A percentile compares a stretch with the other conserved stretches of the same genome.
Conservation (phyloP, 2,888 invertebrate genomes). For the Disparrhopalites patrizii region DNA sequence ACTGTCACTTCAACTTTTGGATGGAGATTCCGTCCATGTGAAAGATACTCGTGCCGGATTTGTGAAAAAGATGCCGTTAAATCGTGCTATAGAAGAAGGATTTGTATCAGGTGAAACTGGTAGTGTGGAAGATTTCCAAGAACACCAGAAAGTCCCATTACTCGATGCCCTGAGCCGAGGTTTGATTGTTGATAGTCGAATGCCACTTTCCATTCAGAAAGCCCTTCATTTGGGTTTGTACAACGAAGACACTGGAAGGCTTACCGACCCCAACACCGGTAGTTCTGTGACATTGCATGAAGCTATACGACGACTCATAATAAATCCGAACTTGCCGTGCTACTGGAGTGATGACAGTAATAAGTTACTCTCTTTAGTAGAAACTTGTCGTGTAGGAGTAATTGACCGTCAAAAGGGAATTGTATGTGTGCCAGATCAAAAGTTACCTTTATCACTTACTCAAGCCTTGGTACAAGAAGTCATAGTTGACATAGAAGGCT, state of each 20-base stretch:
- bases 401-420: conserved; percentile 71
- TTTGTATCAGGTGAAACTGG: conserved; percentile 64
- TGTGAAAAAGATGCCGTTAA: conserved; percentile 71
- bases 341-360: conserved; percentile 70
- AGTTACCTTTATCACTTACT: conserved; percentile 57
- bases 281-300: conserved; percentile 77
- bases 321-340: conserved; percentile 72
- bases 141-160: conserved; percentile 61
- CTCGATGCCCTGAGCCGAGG: conserved; percentile 75
- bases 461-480: conserved; percentile 72
- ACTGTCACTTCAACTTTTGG: conserved; percentile 72
- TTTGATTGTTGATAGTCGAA: conserved; percentile 73
- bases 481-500: conserved; percentile 73
- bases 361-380: conserved; percentile 68
- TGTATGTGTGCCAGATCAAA: conserved; percentile 62
- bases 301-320: conserved; percentile 72
- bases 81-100: conserved; percentile 71
- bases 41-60: conserved; percentile 71
- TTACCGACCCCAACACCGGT: conserved; percentile 74
- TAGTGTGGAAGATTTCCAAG: conserved; percentile 64
- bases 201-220: conserved; percentile 75
- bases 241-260: conserved; percentile 73
- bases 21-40: conserved; percentile 76
- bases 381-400: conserved; percentile 74
- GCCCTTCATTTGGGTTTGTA: conserved; percentile 82